Conservation (phyloP, 1,140 invertebrate genomes). For the Drosophila sp. region DNA sequence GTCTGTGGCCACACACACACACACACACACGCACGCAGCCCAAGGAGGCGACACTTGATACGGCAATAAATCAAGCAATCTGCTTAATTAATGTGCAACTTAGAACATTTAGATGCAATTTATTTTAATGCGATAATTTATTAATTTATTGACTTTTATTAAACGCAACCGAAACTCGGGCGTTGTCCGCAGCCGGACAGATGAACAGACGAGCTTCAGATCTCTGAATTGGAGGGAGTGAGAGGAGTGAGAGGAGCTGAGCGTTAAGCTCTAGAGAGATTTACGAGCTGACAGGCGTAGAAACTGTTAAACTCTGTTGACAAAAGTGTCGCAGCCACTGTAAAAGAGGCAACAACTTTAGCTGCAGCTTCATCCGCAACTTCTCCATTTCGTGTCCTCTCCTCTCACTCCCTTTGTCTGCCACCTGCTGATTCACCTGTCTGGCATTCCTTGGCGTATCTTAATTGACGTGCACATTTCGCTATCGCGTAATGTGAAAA, state of each 20-base stretch:
- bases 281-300: constrained; percentile 84
- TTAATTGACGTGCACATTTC: constrained; percentile 83
- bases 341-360: constrained; percentile 55
- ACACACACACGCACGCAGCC: background rate
- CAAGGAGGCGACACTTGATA: constrained; percentile 79
- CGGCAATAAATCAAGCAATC: constrained; percentile 85
- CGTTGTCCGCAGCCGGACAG: background rate
- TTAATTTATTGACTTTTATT: constrained; percentile 85
- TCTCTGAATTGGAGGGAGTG: constrained; percentile 42
- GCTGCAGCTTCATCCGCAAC: constrained; percentile 11
- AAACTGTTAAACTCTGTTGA: constrained; percentile 83
- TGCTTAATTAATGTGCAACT: constrained; percentile 84
- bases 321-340: constrained; percentile 69
- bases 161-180: constrained; percentile 46
- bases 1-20: constrained; percentile 32
- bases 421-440: constrained; percentile 69
- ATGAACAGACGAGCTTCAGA: background rate
- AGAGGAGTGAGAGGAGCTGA: constrained; percentile 11
- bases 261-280: constrained; percentile 45
- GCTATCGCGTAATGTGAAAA: constrained; percentile 83
- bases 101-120: constrained; percentile 85
- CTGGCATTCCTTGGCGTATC: constrained; percentile 78
- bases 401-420: background rate
- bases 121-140: constrained; percentile 85
- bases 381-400: background rate